These are phyloP conservation scores for Hoplostethus atlanticus DNA, from an alignment of 2,797 vertebrate species.

Conservation along the genomic window DNA sequence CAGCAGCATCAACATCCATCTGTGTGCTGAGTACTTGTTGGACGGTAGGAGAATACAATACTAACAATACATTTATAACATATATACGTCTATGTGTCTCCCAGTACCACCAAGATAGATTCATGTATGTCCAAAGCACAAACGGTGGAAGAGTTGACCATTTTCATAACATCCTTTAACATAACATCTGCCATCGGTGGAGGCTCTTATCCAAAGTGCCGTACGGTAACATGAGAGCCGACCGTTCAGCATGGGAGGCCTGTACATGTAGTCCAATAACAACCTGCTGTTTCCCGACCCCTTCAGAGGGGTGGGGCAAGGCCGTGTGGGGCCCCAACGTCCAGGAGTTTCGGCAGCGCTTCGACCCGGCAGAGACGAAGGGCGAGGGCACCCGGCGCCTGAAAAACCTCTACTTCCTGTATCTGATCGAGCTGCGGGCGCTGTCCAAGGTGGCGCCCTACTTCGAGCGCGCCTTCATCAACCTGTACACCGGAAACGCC, in stretches of 20 bases:
- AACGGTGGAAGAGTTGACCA: too few relatives aligned
- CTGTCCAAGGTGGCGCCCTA: constrained; percentile 94
- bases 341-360: constrained; percentile 92
- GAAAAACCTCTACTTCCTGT: constrained; percentile 96
- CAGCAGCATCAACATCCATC: constrained; percentile 96
- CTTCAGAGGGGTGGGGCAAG: constrained; percentile 91
- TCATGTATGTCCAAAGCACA: too few relatives aligned
- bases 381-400: constrained; percentile 94
- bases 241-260: too few relatives aligned
- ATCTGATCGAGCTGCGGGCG: constrained; percentile 95
- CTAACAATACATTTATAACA: too few relatives aligned
- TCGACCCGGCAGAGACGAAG: constrained; percentile 91
- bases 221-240: too few relatives aligned
- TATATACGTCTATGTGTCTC: too few relatives aligned
- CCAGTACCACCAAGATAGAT: too few relatives aligned
- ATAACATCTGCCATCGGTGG: too few relatives aligned
- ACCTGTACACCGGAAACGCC: constrained; percentile 93
- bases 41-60: constrained; percentile 84
- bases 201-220: too few relatives aligned
- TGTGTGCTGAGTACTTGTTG: constrained; percentile 92
- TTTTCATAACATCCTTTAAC: too few relatives aligned
- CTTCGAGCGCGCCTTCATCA: constrained; percentile 91
- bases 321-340: constrained; percentile 91
- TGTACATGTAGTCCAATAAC: too few relatives aligned
- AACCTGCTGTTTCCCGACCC: background rate